Conservation (phyloP, 1,140 invertebrate genomes). For the Ceratosolen solmsi region DNA sequence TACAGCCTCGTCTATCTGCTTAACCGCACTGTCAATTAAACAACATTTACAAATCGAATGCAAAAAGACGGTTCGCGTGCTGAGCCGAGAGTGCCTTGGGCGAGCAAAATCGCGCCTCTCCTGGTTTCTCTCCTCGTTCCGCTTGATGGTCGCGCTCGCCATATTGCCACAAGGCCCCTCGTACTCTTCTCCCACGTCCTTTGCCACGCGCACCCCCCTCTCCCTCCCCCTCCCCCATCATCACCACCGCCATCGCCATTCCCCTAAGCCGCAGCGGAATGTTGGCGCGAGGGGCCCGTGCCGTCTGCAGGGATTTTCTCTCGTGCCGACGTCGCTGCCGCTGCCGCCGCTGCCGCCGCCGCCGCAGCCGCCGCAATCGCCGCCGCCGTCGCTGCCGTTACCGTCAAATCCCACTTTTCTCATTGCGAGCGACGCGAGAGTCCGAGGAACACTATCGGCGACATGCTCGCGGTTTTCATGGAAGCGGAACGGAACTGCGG, state of each 20-base stretch:
- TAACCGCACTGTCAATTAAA: not conserved
- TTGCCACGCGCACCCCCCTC: not conserved
- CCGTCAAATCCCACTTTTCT: conserved; percentile 28
- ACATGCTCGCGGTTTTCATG: conserved; percentile 7
- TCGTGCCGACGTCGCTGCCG: not conserved
- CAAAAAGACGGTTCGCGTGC: no score
- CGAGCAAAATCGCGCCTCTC: no score
- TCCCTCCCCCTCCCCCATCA: not conserved
- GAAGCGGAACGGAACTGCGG: conserved; percentile 42
- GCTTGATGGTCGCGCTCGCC: not conserved
- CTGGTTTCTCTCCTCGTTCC: not conserved
- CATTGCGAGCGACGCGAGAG: not conserved
- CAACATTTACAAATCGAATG: not conserved
- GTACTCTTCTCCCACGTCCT: not conserved
- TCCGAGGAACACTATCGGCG: not conserved
- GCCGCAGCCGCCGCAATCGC: not conserved
- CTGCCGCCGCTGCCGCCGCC: not conserved
- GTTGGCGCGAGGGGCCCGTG: not conserved
- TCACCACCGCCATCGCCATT: no score
- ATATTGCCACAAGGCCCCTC: conserved; percentile 28
- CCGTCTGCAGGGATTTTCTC: conserved; percentile 31
- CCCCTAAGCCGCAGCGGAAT: no score
- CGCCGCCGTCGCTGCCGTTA: not conserved
- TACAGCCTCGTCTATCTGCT: not conserved
- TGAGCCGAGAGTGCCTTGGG: no score